Conservation (phyloP, 1,140 invertebrate species). For the Stenopsyche tienmushanensis region DNA sequence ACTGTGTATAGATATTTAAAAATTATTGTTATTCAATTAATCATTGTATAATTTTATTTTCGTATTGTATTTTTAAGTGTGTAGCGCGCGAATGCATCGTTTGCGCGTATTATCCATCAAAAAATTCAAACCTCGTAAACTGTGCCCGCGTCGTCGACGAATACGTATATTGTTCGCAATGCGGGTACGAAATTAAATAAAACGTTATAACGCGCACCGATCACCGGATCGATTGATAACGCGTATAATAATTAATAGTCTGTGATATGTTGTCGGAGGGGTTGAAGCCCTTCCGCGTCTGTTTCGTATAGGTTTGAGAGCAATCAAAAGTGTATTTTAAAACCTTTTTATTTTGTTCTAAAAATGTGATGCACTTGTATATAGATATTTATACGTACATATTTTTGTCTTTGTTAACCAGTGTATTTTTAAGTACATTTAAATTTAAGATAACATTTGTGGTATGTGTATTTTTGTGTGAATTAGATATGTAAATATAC, state of each 20-base stretch:
- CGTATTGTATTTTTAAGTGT: neutral
- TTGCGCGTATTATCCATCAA: neutral
- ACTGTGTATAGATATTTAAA: no score
- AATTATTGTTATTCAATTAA: no score
- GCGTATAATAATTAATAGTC: slow-evolving; percentile 1
- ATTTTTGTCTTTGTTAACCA: neutral
- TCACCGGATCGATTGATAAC: no score
- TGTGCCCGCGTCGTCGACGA: neutral
- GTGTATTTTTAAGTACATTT: neutral
- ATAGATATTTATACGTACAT: no score
- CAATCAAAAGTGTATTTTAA: slow-evolving; percentile 4
- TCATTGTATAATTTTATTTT: no score
- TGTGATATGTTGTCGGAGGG: slow-evolving; percentile 1
- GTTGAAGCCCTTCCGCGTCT: slow-evolving; percentile 7
- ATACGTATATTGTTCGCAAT: neutral
- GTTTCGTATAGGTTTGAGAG: slow-evolving; percentile 1
- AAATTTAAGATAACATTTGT: neutral
- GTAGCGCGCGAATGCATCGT: neutral
- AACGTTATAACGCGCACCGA: no score
- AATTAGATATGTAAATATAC: slow-evolving; percentile 4
- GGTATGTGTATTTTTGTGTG: slow-evolving; percentile 1
- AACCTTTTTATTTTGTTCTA: no score
- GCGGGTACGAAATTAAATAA: neutral
- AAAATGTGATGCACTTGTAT: no score
- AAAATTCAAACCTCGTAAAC: neutral